Evolutionary conservation across 2,113 vertebrate species (phyloP), one percentile per base, ranked within the genome.

Genomic region (Natator depressus): DNA sequence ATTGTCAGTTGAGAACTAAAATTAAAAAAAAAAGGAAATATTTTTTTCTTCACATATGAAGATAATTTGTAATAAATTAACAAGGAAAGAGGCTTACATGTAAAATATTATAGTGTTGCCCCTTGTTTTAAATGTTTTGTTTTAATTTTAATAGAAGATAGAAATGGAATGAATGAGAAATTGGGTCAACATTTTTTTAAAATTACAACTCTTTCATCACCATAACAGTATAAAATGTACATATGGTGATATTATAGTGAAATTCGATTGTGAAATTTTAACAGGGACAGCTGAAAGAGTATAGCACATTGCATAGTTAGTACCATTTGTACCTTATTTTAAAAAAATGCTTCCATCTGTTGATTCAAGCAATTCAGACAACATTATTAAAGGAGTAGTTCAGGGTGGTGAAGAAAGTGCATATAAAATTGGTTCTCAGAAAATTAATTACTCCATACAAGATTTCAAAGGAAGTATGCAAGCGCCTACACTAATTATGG

Each of bases 281-380:
- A 94, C 93, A 95, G 94, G 82, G 90, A 87, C 51, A 76, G 53
- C 94, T 42, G 81, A 76, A 89, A 94, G 16, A 24, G 89, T 86
- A 84, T 65, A 27, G 7, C 3, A 49, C 51, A 27, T 78, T 47
- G 42, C 42, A 46, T 29, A 78, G 38, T 72, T 79, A 86, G 89
- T 94, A 94, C 89, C 90, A n/a, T 88, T 14, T 8, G 19, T 11
- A 72, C 80, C 92, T 97, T 96, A 96, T 94, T 96, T 95, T 95
- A 90, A 50, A 16, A 1, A 79, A 83, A 0, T 82, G 79, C 72
- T 95, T 80, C 93, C 87, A 55, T 92, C 91, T 82, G 90, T 84
- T 93, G 91, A 49, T 85, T 89, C 14, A 62, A 38, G 24, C 80
- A 76, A 80, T 54, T 75, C 35, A 35, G 93, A 81, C 87, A 89